Base-by-base conservation (phyloP, 2,113 vertebrate genomes). In the Haemorhous mexicanus region DNA sequence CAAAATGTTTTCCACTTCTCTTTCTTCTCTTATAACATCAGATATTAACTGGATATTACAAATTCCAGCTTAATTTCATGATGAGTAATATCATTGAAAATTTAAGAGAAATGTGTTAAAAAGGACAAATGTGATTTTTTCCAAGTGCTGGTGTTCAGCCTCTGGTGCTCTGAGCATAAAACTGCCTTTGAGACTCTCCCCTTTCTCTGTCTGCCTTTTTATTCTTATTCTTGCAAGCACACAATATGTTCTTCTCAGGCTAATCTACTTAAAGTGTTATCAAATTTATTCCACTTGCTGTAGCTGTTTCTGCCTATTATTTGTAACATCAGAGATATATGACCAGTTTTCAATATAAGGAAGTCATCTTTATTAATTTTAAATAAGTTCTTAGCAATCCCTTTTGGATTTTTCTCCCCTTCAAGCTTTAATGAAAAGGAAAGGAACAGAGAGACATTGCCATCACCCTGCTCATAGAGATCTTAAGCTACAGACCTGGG, bases 51-150 rank as follows among this genome's bases (percentile, higher is more conserved):
- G 50, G 59, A 70, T 95, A 87, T 93, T 92, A 55, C 87, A 94
- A 96, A 95, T 52, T 58, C 66, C 62, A 94, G 66, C 79, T 97
- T 91, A 95, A 74, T 90, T 96, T 96, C 77, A 92, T 77, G 58
- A 62, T 84, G 47, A 2, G 13, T 75, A n/a, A 73, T 91, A 89
- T 78, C 30, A 69, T 7, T 86, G 73, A 96, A 96, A 95, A 86
- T 35, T 37, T 62, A 74, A 94, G 84, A 89, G 70, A 94, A 95
- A 93, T 13, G 69, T 82, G 27, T 74, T 90, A 87, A 93, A 84
- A 64, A 77, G 47, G 61, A 87, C 21, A 95, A 90, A 97, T 4
- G 24, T 87, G 75, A 43, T 55, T 93, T 95, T 95, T 93, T 44
- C 58, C 30, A 35, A 87, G 49, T 35, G 8, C 10, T 66, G 21